These are phyloP conservation scores for Distichodus sexfasciatus DNA, from an alignment of 2,797 vertebrate species.

Conservation along the genomic window DNA sequence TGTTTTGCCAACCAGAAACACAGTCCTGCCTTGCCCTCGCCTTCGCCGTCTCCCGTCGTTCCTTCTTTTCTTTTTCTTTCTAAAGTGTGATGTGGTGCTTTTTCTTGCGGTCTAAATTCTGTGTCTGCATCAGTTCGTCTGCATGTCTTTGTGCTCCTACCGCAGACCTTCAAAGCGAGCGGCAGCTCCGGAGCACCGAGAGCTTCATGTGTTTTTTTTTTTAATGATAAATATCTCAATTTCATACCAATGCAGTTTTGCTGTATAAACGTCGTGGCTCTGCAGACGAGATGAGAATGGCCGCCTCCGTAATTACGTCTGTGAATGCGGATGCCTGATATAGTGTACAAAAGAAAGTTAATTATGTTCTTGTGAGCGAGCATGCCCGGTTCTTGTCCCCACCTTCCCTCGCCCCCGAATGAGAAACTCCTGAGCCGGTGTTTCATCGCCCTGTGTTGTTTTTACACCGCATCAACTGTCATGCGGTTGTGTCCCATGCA, in stretches of 20 bases:
- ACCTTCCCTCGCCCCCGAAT: too few relatives aligned
- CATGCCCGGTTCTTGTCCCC: conserved; percentile 25
- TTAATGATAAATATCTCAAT: conserved; percentile 30
- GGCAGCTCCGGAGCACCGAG: conserved; percentile 1
- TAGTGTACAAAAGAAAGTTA: conserved; percentile 29
- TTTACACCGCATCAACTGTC: background rate
- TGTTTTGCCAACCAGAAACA: conserved; percentile 37
- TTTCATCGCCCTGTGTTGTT: conserved; percentile 1
- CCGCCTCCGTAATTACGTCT: conserved; percentile 27
- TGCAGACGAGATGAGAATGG: conserved; percentile 18
- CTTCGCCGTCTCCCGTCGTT: conserved; percentile 1
- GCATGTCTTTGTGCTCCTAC: conserved; percentile 21
- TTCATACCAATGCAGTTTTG: conserved; percentile 18
- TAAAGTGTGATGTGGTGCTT: conserved; percentile 1
- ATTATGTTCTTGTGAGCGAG: conserved; percentile 32
- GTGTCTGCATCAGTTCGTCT: background rate
- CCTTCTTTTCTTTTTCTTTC: conserved; percentile 2
- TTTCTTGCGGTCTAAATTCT: background rate
- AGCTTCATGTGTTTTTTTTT: conserved; percentile 27
- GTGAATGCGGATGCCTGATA: conserved; percentile 16
- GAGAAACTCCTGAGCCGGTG: background rate
- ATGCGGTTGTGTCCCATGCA: conserved; percentile 7
- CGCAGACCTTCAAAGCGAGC: conserved; percentile 2
- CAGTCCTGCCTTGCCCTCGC: conserved; percentile 19
- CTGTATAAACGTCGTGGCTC: conserved; percentile 11